Conservation (phyloP, 2,113 vertebrate genomes). For the Amphiprion ocellaris region DNA sequence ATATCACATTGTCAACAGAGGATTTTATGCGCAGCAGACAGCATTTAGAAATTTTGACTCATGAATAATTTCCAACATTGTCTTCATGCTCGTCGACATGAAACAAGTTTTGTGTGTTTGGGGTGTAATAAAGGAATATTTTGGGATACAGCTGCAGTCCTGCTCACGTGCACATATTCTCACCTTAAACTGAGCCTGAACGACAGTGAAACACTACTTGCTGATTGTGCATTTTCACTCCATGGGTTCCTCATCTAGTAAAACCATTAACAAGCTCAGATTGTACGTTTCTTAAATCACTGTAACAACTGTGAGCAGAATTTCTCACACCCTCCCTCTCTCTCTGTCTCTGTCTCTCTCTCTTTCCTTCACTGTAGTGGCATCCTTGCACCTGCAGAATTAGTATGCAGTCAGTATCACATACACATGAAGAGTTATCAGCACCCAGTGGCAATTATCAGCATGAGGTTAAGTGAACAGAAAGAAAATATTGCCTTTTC, state of each 20-base stretch:
- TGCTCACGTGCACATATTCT: not conserved
- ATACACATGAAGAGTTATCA: conserved; percentile 65
- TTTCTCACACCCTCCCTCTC: not conserved
- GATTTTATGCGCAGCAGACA: not conserved
- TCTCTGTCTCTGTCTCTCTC: not conserved
- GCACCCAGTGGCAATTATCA: conserved; percentile 66
- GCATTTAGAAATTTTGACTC: not conserved
- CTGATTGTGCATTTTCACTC: conserved; percentile 43
- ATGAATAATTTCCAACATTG: not conserved
- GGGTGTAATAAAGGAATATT: conserved; percentile 2
- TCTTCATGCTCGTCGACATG: not conserved
- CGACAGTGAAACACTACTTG: conserved; percentile 18
- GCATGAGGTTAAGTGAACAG: conserved; percentile 66
- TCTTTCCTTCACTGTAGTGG: conserved; percentile 25
- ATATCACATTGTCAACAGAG: not conserved
- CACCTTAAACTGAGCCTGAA: not conserved
- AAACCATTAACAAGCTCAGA: conserved; percentile 39
- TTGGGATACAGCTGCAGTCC: not conserved
- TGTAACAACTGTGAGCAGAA: conserved; percentile 17
- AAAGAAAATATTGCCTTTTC: conserved; percentile 63
- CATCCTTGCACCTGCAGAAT: conserved; percentile 74
- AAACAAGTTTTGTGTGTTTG: not conserved
- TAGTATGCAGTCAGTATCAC: conserved; percentile 71
- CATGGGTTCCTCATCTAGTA: conserved; percentile 26
- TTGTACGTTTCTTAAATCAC: conserved; percentile 47